A percentile compares a stretch with the other conserved stretches of the same genome.
Conservation (phyloP, 2,797 vertebrate species). For the Champsocephalus esox region DNA sequence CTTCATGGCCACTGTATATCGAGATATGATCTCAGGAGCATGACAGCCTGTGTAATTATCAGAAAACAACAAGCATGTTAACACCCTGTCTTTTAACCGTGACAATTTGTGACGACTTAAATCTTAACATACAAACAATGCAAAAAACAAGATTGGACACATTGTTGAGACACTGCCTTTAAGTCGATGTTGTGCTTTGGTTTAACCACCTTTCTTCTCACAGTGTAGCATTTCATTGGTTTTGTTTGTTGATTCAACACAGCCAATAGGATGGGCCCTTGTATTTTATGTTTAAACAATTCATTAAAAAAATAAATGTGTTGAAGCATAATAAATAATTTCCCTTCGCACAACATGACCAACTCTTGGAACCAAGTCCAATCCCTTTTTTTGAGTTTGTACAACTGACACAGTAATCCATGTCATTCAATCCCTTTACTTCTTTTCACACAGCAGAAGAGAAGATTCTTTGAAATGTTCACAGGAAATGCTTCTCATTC, state of each 20-base stretch:
- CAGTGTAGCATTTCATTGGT: not conserved
- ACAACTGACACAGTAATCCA: not conserved
- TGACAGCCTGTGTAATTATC: not conserved
- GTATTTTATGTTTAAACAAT: not conserved
- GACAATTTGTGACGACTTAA: not conserved
- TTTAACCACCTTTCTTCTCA: not conserved
- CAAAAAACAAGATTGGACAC: not conserved
- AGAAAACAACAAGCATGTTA: not conserved
- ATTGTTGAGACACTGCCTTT: not conserved
- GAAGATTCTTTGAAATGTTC: not conserved
- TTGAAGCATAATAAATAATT: not conserved
- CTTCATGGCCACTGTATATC: not conserved
- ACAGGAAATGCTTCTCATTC: not conserved
- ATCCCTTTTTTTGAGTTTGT: not conserved
- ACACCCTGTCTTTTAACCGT: not conserved
- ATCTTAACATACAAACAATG: not conserved
- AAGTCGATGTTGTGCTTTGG: not conserved
- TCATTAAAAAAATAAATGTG: not conserved
- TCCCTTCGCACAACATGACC: slow-evolving; percentile 4
- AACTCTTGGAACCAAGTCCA: not conserved
- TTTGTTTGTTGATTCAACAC: not conserved
- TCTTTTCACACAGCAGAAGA: not conserved
- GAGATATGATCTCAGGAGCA: not conserved
- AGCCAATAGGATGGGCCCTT: not conserved
- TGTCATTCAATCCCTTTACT: not conserved